Evolutionary conservation across 2,113 vertebrate genomes (phyloP).

Genomic region (Upupa epops): DNA sequence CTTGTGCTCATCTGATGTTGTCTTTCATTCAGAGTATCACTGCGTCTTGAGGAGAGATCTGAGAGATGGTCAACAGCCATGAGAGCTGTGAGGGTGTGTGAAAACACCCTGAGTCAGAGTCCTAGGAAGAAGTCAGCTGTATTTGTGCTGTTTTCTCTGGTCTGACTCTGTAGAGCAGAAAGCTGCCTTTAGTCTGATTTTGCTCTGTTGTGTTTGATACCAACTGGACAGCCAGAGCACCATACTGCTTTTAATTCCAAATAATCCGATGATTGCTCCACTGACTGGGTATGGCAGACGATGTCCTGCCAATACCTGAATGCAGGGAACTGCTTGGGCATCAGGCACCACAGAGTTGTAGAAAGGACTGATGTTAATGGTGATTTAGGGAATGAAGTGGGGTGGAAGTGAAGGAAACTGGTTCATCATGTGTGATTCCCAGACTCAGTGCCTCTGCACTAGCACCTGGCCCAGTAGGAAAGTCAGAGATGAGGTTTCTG

Average conservation of each 20-base stretch:
- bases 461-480: neutral
- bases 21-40: neutral
- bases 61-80: neutral
- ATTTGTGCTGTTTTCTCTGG: neutral
- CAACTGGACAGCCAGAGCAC: neutral
- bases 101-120: neutral
- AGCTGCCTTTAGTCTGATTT: neutral
- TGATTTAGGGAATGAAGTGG: neutral
- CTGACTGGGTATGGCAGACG: neutral
- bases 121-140: neutral
- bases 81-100: neutral
- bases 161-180: neutral
- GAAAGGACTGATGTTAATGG: neutral
- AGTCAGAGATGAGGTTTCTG: neutral
- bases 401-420: neutral
- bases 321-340: neutral
- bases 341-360: neutral
- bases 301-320: neutral
- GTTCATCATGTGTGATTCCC: neutral
- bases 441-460: neutral
- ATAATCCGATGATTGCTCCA: neutral
- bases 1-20: neutral
- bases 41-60: neutral
- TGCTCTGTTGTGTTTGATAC: neutral
- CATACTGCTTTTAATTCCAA: neutral